phyloP scores from a whole-genome alignment of 2,113 vertebrate genomes.

The Poeciliopsis turrubarensis region DNA sequence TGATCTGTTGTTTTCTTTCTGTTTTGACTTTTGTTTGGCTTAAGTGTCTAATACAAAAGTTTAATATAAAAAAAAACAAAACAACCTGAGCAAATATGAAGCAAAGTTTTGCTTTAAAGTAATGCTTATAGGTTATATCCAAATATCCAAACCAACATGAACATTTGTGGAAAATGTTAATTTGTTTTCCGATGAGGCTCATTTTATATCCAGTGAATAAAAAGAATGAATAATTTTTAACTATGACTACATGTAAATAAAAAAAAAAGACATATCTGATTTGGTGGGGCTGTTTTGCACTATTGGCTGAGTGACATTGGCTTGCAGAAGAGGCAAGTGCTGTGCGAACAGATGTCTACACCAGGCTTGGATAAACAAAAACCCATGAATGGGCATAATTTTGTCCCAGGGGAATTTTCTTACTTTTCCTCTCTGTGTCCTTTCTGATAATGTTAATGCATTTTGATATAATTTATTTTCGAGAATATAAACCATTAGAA shows the following conservation, averaged over 20 bases:
- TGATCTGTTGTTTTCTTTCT: no score
- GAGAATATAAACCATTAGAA: not conserved
- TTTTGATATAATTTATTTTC: not conserved
- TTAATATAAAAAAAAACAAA: no score
- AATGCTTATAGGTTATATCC: no score
- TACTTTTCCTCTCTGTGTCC: constrained; percentile 42
- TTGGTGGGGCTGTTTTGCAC: constrained; percentile 58
- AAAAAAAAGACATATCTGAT: constrained; percentile 32
- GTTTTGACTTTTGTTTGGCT: no score
- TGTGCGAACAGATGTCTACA: constrained; percentile 77
- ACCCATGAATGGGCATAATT: constrained; percentile 51
- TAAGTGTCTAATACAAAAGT: no score
- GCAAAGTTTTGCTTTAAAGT: no score
- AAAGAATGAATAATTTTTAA: not conserved
- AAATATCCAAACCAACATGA: no score
- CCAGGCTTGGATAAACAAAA: constrained; percentile 66
- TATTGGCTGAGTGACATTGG: constrained; percentile 68
- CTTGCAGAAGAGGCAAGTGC: constrained; percentile 58
- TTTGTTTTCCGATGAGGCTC: no score
- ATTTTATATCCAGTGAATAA: no score
- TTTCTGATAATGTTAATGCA: constrained; percentile 12
- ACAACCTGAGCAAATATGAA: no score
- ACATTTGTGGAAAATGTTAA: no score
- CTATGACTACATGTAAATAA: not conserved
- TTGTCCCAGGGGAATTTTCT: constrained; percentile 43